phyloP scores from a whole-genome alignment of 2,797 vertebrate species.

The Sylvilagus floridanus region DNA sequence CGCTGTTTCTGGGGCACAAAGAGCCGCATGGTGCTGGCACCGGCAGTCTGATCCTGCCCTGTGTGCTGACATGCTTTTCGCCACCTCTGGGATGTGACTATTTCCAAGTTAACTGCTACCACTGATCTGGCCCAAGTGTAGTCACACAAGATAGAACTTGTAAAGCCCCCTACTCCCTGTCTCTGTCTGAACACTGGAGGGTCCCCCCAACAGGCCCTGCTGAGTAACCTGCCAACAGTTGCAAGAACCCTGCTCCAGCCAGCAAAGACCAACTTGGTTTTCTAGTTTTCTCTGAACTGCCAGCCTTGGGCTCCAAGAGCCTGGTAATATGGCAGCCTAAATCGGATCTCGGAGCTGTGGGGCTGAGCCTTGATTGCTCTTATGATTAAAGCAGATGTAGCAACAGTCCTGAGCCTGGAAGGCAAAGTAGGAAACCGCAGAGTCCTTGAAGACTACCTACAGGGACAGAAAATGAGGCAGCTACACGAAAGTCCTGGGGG shows the following conservation, averaged over 20 bases:
- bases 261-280: neutral
- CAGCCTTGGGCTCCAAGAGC: neutral
- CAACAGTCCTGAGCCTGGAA: neutral
- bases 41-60: neutral
- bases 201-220: neutral
- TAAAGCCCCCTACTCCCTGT: neutral
- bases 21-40: neutral
- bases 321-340: neutral
- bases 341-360: neutral
- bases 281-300: neutral
- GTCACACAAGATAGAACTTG: neutral
- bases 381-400: neutral
- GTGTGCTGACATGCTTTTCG: neutral
- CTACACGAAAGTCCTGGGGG: neutral
- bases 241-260: too few relatives aligned
- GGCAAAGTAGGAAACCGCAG: neutral
- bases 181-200: neutral
- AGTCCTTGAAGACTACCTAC: neutral
- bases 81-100: neutral
- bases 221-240: too few relatives aligned
- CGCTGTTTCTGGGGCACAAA: slow-evolving; percentile 4
- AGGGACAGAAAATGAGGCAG: neutral
- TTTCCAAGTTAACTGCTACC: neutral
- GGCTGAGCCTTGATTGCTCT: neutral
- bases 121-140: neutral